A percentile compares a stretch with the other conserved stretches of the same genome.
Evolutionary conservation across 2,797 vertebrate species (phyloP).

Genomic region (Oophaga sylvatica): DNA sequence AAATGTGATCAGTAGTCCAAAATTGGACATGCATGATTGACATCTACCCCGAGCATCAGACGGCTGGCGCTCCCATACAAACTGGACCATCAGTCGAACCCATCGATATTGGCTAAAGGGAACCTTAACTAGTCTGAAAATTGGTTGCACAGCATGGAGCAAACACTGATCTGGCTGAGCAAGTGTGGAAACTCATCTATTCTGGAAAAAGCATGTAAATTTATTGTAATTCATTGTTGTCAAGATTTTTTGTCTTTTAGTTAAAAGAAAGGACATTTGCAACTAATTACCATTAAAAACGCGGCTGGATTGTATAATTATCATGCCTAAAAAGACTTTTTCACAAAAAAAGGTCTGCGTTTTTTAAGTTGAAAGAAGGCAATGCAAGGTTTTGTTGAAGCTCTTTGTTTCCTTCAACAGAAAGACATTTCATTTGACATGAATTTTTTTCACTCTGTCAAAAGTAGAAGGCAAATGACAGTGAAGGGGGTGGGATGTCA

Average conservation of each 20-base stretch:
- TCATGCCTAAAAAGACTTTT: neutral
- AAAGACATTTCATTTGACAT: too few species aligned
- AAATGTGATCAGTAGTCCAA: too few species aligned
- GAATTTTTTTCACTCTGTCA: too few species aligned
- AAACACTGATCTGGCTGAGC: neutral
- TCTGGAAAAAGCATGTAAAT: neutral
- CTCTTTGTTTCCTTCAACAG: neutral
- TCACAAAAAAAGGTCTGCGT: neutral
- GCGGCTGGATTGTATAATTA: too few species aligned
- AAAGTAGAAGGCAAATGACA: too few species aligned
- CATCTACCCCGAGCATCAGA: too few species aligned
- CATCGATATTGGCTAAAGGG: too few species aligned
- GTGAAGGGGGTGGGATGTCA: too few species aligned
- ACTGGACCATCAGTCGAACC: too few species aligned
- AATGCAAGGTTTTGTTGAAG: neutral
- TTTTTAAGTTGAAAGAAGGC: neutral
- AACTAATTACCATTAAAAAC: neutral
- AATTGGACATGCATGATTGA: too few species aligned
- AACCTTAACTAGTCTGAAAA: too few species aligned
- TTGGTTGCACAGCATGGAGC: neutral
- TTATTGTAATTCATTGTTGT: neutral
- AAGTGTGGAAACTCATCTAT: neutral
- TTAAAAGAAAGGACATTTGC: neutral
- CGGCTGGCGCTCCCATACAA: too few species aligned
- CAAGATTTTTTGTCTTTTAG: neutral